These are phyloP conservation scores for Micromys minutus DNA, from an alignment of 2,113 vertebrate species.

Conservation along the genomic window DNA sequence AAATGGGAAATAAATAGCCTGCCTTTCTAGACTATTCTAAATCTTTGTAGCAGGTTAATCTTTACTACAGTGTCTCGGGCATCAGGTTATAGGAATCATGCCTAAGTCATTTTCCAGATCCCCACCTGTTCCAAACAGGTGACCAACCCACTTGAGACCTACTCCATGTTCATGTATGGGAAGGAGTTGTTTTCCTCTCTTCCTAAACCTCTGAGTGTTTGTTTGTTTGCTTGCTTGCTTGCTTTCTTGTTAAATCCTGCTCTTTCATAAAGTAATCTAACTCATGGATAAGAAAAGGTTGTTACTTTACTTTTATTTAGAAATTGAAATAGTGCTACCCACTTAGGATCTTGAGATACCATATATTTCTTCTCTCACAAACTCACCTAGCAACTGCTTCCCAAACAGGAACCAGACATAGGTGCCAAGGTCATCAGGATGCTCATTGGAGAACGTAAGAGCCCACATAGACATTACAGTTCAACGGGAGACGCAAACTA, in stretches of 20 bases:
- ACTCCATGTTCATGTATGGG: neutral
- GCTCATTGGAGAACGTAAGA: neutral
- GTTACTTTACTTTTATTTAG: conserved; percentile 19
- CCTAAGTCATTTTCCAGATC: neutral
- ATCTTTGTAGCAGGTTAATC: neutral
- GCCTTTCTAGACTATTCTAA: neutral
- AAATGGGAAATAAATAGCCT: neutral
- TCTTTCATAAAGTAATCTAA: neutral
- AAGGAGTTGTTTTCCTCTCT: neutral
- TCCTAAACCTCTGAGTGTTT: neutral
- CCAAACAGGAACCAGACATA: neutral
- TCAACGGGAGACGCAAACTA: neutral
- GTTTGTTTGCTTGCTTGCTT: neutral
- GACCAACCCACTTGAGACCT: neutral
- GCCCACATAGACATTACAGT: neutral
- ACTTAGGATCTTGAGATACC: neutral
- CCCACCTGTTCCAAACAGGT: neutral
- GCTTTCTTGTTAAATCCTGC: neutral
- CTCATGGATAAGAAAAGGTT: neutral
- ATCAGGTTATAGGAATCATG: neutral
- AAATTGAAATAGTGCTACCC: neutral
- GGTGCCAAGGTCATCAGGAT: neutral
- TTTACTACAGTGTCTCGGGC: neutral
- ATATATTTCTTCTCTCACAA: neutral
- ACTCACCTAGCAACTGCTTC: neutral